Percentiles rank a stretch among this genome's conserved stretches.
Evolutionary conservation across 2,797 vertebrate genomes (phyloP).

Genomic region (Cirrhinus molitorella): DNA sequence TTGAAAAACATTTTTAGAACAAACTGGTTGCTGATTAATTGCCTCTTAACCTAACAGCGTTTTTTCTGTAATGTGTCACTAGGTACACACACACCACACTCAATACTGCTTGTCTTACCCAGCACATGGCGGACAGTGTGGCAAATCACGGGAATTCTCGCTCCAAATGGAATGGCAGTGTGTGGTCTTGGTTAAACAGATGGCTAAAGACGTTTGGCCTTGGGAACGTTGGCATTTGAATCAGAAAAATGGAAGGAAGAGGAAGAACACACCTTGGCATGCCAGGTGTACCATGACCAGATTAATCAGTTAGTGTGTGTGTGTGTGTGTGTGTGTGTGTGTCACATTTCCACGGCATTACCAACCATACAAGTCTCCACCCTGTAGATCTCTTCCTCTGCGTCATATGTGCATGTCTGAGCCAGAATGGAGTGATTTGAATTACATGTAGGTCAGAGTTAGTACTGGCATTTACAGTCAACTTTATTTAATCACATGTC

Average conservation of each 20-base stretch:
- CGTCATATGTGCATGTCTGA: slow-evolving; percentile 38
- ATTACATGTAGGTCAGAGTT: slow-evolving; percentile 11
- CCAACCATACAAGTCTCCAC: slow-evolving; percentile 9
- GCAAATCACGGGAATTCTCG: slow-evolving; percentile 24
- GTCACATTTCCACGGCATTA: slow-evolving; percentile 18
- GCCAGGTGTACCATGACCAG: slow-evolving; percentile 36
- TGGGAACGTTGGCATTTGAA: slow-evolving; percentile 14
- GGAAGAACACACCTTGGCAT: slow-evolving; percentile 49
- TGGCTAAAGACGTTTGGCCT: slow-evolving; percentile 43
- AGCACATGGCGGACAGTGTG: not conserved
- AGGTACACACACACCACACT: not conserved
- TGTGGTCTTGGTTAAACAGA: slow-evolving; percentile 44
- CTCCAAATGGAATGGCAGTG: slow-evolving; percentile 24
- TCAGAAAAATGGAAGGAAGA: slow-evolving; percentile 42
- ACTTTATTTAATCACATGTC: slow-evolving; percentile 9
- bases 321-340: not conserved
- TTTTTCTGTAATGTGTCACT: slow-evolving; percentile 14
- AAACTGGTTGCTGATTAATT: not conserved
- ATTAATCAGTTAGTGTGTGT: slow-evolving; percentile 26
- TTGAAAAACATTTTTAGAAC: not conserved
- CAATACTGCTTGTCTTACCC: not conserved
- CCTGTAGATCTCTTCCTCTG: slow-evolving; percentile 36
- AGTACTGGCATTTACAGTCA: not conserved
- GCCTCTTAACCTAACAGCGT: not conserved
- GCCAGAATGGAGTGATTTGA: slow-evolving; percentile 30